A percentile compares a stretch with the other conserved stretches of the same genome.
Evolutionary conservation across 1,140 invertebrate species (phyloP).

Genomic region (Neodiprion fabricii): DNA sequence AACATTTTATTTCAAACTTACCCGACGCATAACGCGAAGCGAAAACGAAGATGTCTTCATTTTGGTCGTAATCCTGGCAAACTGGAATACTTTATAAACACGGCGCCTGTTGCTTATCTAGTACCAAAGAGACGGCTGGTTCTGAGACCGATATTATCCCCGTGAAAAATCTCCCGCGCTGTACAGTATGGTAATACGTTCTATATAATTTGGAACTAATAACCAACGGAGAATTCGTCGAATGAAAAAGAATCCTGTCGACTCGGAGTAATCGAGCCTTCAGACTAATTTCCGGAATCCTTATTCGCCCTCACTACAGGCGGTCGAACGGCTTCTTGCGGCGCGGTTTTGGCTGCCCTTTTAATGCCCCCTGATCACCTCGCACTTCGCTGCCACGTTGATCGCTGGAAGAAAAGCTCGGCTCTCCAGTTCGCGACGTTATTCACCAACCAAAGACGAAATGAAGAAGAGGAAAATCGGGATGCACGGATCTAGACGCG

Average conservation of each 20-base stretch:
- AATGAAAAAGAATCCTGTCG: neutral
- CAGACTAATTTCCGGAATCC: constrained; percentile 4
- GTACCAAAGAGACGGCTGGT: neutral
- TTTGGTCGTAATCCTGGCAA: constrained; percentile 57
- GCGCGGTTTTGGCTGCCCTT: constrained; percentile 33
- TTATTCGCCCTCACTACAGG: constrained; percentile 47
- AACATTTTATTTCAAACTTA: constrained; percentile 58
- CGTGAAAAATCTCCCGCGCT: constrained; percentile 22
- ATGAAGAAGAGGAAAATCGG: constrained; percentile 14
- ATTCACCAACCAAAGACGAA: neutral
- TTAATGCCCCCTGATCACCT: neutral
- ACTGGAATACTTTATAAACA: constrained; percentile 14
- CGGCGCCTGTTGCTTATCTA: neutral
- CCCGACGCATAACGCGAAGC: constrained; percentile 77
- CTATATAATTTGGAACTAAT: neutral
- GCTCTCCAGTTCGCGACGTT: constrained; percentile 12
- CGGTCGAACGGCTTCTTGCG: constrained; percentile 46
- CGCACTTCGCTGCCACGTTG: constrained; percentile 10
- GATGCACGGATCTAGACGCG: constrained; percentile 36
- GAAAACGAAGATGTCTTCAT: constrained; percentile 84
- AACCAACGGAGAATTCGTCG: neutral
- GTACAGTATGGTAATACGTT: neutral
- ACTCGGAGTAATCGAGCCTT: neutral
- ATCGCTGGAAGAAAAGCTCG: neutral
- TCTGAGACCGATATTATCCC: neutral